phyloP scores from a whole-genome alignment of 92 coral and sea anemone species.

The Ricordea florida region DNA sequence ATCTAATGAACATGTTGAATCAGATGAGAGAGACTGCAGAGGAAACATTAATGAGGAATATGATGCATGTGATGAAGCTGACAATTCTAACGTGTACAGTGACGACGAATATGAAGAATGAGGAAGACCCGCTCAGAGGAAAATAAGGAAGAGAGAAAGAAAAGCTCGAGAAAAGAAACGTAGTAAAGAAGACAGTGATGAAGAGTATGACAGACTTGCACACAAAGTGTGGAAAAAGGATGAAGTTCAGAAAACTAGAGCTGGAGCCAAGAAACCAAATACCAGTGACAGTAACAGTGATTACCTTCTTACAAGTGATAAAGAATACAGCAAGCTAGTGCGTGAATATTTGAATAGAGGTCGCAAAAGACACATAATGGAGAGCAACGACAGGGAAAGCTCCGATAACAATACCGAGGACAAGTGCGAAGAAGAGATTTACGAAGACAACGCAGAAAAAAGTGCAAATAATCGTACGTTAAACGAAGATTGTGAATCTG shows the following conservation, averaged over 20 bases:
- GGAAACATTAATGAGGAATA: slow-evolving; percentile 23
- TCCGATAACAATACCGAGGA: neutral
- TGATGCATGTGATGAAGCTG: slow-evolving; percentile 21
- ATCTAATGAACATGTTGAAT: slow-evolving; percentile 7
- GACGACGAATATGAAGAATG: slow-evolving; percentile 1
- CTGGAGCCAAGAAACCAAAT: slow-evolving; percentile 19
- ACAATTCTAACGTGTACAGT: slow-evolving; percentile 17
- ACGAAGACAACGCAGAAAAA: neutral
- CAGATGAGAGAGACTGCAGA: slow-evolving; percentile 8
- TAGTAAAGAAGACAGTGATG: slow-evolving; percentile 20
- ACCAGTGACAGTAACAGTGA: neutral
- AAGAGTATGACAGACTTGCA: slow-evolving; percentile 26
- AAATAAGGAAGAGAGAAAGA: neutral
- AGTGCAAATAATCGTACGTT: slow-evolving; percentile 3
- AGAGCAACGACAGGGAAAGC: neutral
- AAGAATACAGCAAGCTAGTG: slow-evolving; percentile 39
- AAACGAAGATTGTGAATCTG: neutral
- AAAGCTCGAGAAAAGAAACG: slow-evolving; percentile 1
- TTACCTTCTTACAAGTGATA: slow-evolving; percentile 1
- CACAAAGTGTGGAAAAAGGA: neutral
- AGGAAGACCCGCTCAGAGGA: neutral
- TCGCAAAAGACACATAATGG: neutral
- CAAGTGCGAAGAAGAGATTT: neutral
- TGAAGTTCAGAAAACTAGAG: neutral
- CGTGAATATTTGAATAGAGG: slow-evolving; percentile 3